Evolutionary conservation across 2,888 invertebrate genomes (phyloP), one percentile per base, ranked within the genome.

Genomic region (Choristoneura rosaceana): DNA sequence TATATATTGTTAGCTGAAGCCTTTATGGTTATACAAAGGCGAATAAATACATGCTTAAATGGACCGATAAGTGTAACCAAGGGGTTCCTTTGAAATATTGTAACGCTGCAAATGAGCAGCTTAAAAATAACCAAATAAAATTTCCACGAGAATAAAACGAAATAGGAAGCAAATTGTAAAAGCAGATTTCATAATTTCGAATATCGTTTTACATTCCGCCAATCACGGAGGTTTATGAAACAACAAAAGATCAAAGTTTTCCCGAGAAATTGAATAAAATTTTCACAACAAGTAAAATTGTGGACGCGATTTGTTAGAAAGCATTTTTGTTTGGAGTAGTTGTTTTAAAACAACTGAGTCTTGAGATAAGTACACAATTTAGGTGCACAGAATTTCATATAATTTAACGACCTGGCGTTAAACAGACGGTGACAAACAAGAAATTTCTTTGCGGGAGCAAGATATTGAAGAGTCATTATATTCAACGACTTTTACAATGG

Each of bases 161-260:
- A 59, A 34, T 47, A 34, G 55, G 58, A 68, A 60, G 45, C 45
- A 58, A 70, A 64, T 38, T 58, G 58, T 55, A 59, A 63, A 70
- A 69, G 43, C 34, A 63, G 17, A 60, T 34, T 17, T 33, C 55
- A 55, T 55, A 47, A 63, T 58, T 58, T 58, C n/a, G 17, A 64
- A 17, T 64, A 64, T 70, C 47, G 34, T 64, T 62, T 69, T 52
- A 64, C 59, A 25, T 59, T 59, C 25, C 47, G 25, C 59, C 64
- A 59, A 59, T 58, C 38, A 63, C 17, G 33, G 45, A 2, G 58
- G 38, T 62, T 70, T 69, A 43, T 52, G 15, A n/a, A 69, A 50
- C 59, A 64, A 69, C 52, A 47, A 59, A 59, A n/a, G 41, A 45
- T 59, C 52, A 55, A 52, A 64, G 50, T 50, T 45, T 50, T 62